Evolutionary conservation across 30 jellyfish, hydroid and myxozoan species (phyloP).

Genomic region (Haliclystus octoradiatus): DNA sequence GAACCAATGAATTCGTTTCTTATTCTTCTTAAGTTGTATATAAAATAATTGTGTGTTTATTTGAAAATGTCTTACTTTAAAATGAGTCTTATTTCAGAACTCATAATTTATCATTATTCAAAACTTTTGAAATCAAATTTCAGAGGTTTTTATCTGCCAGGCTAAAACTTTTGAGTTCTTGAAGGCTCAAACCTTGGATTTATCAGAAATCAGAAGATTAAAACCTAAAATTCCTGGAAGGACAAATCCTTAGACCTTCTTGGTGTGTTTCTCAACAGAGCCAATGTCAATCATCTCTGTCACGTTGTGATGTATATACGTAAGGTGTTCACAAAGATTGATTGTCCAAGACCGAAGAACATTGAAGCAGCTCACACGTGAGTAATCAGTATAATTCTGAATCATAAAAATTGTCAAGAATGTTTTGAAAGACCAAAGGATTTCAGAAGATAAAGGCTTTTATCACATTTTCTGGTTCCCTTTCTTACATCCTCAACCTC

Average conservation of each 20-base stretch:
- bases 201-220: too few species aligned
- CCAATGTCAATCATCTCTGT: conserved; percentile 82
- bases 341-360: conserved; percentile 37
- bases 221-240: too few species aligned
- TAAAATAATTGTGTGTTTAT: not conserved
- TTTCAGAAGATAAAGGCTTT: not conserved
- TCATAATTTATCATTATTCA: too few species aligned
- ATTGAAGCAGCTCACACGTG: conserved; percentile 64
- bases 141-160: too few species aligned
- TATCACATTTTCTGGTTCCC: not conserved
- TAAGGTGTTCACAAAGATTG: conserved; percentile 51
- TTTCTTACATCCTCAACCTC: not conserved
- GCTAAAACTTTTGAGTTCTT: too few species aligned
- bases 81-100: too few species aligned
- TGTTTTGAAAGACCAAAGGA: not conserved
- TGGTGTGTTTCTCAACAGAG: too few species aligned
- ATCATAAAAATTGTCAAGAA: not conserved
- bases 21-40: not conserved
- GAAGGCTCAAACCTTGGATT: too few species aligned
- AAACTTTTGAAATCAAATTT: too few species aligned
- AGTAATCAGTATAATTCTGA: conserved; percentile 1
- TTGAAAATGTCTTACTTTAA: too few species aligned
- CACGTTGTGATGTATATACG: conserved; percentile 63
- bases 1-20: too few species aligned
- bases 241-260: too few species aligned